Conservation (phyloP, 1,140 invertebrate species). For the Cryptotermes secundus region DNA sequence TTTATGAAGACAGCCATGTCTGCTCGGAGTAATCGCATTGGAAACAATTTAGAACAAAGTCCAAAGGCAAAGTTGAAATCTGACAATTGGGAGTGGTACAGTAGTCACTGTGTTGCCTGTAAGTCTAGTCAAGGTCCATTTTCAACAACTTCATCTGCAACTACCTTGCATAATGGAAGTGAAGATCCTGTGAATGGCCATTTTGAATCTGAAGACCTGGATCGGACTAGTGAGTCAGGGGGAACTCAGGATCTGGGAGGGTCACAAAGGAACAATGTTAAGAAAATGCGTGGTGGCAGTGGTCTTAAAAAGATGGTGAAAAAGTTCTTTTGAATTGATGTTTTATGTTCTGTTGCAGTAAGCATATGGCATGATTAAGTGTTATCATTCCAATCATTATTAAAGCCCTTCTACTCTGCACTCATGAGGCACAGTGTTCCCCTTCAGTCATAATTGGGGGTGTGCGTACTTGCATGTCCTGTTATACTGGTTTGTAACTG, state of each 20-base stretch:
- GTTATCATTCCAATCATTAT: constrained; percentile 8
- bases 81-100: constrained; percentile 46
- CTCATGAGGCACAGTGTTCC: constrained; percentile 1
- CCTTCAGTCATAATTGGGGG: background rate
- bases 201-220: background rate
- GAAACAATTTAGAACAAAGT: constrained; percentile 23
- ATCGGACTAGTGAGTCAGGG: background rate
- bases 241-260: background rate
- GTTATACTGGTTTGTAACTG: background rate
- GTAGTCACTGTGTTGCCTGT: constrained; percentile 29
- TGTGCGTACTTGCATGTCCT: background rate
- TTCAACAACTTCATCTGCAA: background rate
- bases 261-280: background rate
- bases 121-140: constrained; percentile 14
- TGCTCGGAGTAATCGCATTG: constrained; percentile 33
- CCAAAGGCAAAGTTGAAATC: constrained; percentile 38
- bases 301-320: constrained; percentile 31
- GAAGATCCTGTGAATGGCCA: background rate
- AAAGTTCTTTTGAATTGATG: constrained; percentile 23
- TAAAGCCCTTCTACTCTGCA: background rate
- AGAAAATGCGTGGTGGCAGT: constrained; percentile 8
- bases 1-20: constrained; percentile 63
- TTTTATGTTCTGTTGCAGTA: background rate
- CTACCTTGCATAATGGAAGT: background rate
- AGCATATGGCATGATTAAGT: background rate